Percentiles rank a stretch among this genome's conserved stretches.
Conservation (phyloP, 2,797 vertebrate species). For the Epinephelus malabaricus region DNA sequence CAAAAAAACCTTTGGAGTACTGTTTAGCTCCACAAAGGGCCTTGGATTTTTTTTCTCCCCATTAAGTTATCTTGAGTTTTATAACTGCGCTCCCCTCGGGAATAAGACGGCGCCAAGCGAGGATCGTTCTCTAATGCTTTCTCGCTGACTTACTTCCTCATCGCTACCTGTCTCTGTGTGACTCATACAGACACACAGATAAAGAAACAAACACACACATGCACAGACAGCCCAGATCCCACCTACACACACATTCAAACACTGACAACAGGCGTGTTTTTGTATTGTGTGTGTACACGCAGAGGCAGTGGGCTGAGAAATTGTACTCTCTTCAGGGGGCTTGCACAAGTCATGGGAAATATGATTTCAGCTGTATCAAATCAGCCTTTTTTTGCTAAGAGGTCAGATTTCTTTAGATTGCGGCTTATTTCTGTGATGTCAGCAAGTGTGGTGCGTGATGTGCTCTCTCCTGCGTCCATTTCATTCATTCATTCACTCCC, state of each 20-base stretch:
- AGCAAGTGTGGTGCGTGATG: constrained; percentile 63
- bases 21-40: neutral
- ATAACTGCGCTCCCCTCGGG: neutral
- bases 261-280: constrained; percentile 19
- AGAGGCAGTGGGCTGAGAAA: constrained; percentile 72
- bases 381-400: constrained; percentile 66
- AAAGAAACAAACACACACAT: constrained; percentile 3
- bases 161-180: constrained; percentile 28
- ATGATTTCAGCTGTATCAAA: constrained; percentile 71
- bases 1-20: neutral
- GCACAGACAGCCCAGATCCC: constrained; percentile 15
- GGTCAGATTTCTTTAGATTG: constrained; percentile 52
- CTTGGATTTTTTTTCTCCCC: neutral
- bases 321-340: constrained; percentile 62
- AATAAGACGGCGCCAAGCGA: constrained; percentile 3
- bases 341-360: constrained; percentile 61
- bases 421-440: constrained; percentile 68
- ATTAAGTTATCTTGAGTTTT: constrained; percentile 25
- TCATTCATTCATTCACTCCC: constrained; percentile 31
- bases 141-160: constrained; percentile 29
- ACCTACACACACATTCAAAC: constrained; percentile 27
- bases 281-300: constrained; percentile 40
- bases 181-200: constrained; percentile 15
- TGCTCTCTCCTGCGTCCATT: constrained; percentile 31
- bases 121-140: constrained; percentile 32